Evolutionary conservation across 2,797 vertebrate species (phyloP).

Genomic region (Thunnus albacares): DNA sequence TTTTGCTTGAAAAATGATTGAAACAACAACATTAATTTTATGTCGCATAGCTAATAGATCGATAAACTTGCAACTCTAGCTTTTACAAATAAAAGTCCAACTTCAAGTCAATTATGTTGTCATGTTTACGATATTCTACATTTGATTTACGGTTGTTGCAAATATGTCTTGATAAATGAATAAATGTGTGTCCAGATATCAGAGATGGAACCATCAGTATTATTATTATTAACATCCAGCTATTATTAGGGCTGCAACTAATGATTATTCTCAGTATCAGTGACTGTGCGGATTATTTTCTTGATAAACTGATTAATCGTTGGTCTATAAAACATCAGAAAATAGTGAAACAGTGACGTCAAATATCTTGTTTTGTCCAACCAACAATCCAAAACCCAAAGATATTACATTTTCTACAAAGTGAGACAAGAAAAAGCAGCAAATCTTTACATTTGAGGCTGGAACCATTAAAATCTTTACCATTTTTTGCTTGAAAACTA

Average conservation of each 20-base stretch:
- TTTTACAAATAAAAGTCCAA: too few relatives aligned
- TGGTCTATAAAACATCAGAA: too few relatives aligned
- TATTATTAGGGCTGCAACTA: background rate
- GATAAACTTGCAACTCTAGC: too few relatives aligned
- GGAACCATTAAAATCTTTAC: background rate
- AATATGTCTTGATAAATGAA: background rate
- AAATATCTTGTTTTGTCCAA: background rate
- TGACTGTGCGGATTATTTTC: background rate
- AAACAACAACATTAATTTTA: too few relatives aligned
- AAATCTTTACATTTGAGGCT: background rate
- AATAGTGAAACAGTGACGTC: too few relatives aligned
- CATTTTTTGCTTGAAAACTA: background rate
- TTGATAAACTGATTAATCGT: background rate
- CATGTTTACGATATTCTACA: too few relatives aligned
- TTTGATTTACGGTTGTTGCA: background rate
- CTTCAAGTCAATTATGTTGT: too few relatives aligned
- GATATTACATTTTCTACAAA: fast-evolving
- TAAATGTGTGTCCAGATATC: background rate
- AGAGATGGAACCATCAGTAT: background rate
- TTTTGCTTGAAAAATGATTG: too few relatives aligned
- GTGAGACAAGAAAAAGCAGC: background rate
- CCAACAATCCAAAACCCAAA: background rate
- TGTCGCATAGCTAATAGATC: too few relatives aligned
- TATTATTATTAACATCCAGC: background rate
- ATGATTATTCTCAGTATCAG: background rate